These are phyloP conservation scores for Caenorhabditis auriculariae DNA, from an alignment of 2,888 invertebrate species.

Conservation along the genomic window DNA sequence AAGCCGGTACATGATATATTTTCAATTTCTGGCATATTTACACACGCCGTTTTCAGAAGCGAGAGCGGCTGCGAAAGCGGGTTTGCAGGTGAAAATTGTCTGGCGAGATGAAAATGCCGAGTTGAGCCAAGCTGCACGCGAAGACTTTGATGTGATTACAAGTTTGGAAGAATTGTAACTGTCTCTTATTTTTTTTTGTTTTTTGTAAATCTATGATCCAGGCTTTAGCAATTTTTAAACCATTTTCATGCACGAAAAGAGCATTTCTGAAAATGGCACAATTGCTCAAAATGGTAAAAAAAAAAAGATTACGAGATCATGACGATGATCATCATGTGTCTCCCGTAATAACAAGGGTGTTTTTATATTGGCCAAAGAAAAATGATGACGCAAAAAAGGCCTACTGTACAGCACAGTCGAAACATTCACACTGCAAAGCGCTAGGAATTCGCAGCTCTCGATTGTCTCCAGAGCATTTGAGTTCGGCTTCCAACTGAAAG, in stretches of 20 bases:
- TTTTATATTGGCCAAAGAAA: too few relatives aligned
- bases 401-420: constrained; percentile 44
- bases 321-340: too few relatives aligned
- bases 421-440: constrained; percentile 51
- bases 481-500: constrained; percentile 45
- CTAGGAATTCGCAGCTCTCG: constrained; percentile 45
- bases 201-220: background rate
- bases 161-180: constrained; percentile 14
- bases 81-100: constrained; percentile 74
- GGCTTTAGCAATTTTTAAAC: background rate
- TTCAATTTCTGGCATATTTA: background rate
- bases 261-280: too few relatives aligned
- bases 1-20: too few relatives aligned
- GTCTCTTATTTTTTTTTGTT: constrained; percentile 27
- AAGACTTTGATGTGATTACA: constrained; percentile 6
- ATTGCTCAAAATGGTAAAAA: too few relatives aligned
- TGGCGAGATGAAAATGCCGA: constrained; percentile 79
- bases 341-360: too few relatives aligned
- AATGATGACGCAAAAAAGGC: background rate
- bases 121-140: constrained; percentile 70
- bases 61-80: constrained; percentile 78
- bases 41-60: constrained; percentile 75
- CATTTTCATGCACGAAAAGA: too few relatives aligned
- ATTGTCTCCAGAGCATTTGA: constrained; percentile 39
- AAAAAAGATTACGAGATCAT: too few relatives aligned